These are phyloP conservation scores for Microdon myrmicae DNA, from an alignment of 2,888 invertebrate species.

Conservation along the genomic window DNA sequence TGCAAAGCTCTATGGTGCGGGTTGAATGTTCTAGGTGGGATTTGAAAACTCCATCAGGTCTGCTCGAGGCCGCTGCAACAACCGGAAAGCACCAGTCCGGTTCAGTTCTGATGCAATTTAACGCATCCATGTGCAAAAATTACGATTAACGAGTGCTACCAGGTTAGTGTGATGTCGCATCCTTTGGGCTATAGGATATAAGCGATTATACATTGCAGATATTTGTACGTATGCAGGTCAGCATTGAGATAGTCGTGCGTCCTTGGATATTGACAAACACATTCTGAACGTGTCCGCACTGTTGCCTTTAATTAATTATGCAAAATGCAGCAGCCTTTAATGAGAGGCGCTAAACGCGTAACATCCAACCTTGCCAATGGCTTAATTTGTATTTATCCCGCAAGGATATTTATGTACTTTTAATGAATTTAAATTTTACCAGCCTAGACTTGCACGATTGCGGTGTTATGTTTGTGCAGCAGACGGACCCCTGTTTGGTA, in stretches of 20 bases:
- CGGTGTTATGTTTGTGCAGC: no score
- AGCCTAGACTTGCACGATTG: no score
- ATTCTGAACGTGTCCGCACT: constrained; percentile 9
- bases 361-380: constrained; percentile 6
- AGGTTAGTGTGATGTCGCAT: constrained; percentile 16
- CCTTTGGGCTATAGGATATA: constrained; percentile 2
- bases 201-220: not conserved
- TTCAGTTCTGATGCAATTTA: constrained; percentile 26
- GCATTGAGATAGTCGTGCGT: no score
- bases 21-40: not conserved
- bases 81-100: no score
- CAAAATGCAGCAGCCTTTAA: constrained; percentile 26
- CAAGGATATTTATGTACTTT: constrained; percentile 22
- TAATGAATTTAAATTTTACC: constrained; percentile 36
- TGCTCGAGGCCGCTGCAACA: no score
- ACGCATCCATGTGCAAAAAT: constrained; percentile 23
- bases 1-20: constrained; percentile 2
- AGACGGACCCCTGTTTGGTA: no score
- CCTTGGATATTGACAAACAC: constrained; percentile 23
- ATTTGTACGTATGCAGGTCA: constrained; percentile 16
- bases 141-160: constrained; percentile 33
- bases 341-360: constrained; percentile 15
- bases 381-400: not conserved
- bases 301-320: constrained; percentile 42
- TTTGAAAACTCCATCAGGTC: constrained; percentile 9